A percentile compares a stretch with the other conserved stretches of the same genome.
Evolutionary conservation across 2,113 vertebrate genomes (phyloP).

Genomic region (Progne subis): DNA sequence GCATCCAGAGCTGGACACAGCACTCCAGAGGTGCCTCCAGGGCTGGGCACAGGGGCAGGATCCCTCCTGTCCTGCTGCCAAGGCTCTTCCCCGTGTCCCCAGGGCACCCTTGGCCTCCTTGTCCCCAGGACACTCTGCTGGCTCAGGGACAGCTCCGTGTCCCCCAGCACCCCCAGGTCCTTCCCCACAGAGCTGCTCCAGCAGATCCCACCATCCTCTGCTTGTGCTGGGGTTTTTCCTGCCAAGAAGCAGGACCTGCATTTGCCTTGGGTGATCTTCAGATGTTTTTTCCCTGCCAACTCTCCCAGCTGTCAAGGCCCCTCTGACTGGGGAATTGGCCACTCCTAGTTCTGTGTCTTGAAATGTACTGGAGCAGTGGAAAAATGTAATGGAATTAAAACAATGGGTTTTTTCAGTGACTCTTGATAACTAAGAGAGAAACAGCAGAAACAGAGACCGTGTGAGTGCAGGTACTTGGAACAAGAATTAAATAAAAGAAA

Average conservation of each 20-base stretch:
- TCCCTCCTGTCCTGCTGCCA: no score
- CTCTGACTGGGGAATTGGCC: neutral
- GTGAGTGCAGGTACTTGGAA: neutral
- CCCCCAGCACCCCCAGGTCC: neutral
- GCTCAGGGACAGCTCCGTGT: no score
- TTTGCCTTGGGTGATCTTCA: neutral
- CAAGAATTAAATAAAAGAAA: neutral
- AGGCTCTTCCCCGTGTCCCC: no score
- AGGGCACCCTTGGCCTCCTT: no score
- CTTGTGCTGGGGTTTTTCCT: neutral
- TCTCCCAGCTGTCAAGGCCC: fast-evolving
- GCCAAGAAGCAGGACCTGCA: neutral
- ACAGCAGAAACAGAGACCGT: neutral
- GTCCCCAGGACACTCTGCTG: no score
- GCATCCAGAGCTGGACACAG: no score
- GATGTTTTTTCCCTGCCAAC: neutral
- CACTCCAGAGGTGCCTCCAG: no score
- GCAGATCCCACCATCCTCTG: no score
- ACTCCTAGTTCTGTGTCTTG: neutral
- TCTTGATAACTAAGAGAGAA: neutral
- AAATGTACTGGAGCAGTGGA: neutral
- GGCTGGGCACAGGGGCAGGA: no score
- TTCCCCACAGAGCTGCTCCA: neutral
- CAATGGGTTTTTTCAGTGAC: neutral
- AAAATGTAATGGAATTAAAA: neutral